Percentiles rank a stretch among this genome's conserved stretches.
Evolutionary conservation across 2,888 invertebrate species (phyloP).

Genomic region (Chrysolina oricalcia): DNA sequence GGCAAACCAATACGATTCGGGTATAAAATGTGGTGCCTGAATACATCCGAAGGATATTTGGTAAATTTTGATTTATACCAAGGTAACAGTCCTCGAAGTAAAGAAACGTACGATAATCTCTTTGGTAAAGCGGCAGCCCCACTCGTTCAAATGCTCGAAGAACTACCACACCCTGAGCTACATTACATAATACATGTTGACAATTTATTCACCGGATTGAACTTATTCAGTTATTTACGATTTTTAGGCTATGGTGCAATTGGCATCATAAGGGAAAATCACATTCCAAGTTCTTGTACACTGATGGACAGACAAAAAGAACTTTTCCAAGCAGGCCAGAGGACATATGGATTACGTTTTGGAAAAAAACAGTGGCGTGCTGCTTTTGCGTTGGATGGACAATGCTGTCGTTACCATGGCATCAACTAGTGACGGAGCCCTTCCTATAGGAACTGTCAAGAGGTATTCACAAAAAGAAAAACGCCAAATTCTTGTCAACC

Average conservation of each 20-base stretch:
- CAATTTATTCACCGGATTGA: conserved; percentile 30
- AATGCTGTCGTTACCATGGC: conserved; percentile 32
- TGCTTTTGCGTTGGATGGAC: conserved; percentile 33
- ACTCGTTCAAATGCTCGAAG: conserved; percentile 24
- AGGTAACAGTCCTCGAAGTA: conserved; percentile 39
- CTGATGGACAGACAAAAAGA: conserved; percentile 25
- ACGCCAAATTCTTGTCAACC: not conserved
- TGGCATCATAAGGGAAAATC: conserved; percentile 35
- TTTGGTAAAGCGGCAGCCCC: conserved; percentile 36
- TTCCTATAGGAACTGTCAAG: conserved; percentile 27
- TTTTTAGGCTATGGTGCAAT: conserved; percentile 31
- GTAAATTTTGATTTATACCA: conserved; percentile 44
- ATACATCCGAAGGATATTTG: conserved; percentile 47
- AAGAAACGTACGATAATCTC: conserved; percentile 25
- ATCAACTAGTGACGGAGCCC: conserved; percentile 33
- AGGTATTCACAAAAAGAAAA: conserved; percentile 23
- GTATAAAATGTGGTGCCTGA: conserved; percentile 57
- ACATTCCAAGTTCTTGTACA: conserved; percentile 26
- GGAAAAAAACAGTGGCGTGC: conserved; percentile 27
- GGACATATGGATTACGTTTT: conserved; percentile 19
- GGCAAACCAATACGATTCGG: conserved; percentile 59
- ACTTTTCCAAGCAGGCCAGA: conserved; percentile 32
- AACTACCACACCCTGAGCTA: conserved; percentile 36
- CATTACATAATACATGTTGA: conserved; percentile 32
- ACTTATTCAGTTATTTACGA: conserved; percentile 39